Conservation (phyloP, 2,113 vertebrate genomes). For the Chionis minor region DNA sequence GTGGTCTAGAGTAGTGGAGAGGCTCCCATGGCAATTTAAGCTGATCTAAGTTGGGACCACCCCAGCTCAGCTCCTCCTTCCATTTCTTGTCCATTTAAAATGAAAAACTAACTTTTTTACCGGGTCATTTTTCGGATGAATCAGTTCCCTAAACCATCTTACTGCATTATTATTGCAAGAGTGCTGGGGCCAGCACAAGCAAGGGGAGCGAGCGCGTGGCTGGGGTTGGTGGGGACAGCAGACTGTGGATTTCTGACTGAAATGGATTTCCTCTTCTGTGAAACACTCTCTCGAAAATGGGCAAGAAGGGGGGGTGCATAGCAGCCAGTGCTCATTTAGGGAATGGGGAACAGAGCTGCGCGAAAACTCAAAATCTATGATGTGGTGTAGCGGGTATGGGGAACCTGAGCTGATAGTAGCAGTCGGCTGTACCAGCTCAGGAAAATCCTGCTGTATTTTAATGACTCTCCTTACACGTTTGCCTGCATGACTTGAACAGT, state of each 20-base stretch:
- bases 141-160: neutral
- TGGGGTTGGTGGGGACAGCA: neutral
- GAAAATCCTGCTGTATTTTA: neutral
- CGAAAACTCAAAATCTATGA: fast-evolving
- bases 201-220: fast-evolving
- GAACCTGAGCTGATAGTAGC: neutral
- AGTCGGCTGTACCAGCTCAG: neutral
- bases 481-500: neutral
- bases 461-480: neutral
- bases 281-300: neutral
- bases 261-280: neutral
- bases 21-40: neutral
- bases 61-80: neutral
- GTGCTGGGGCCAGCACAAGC: neutral
- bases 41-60: neutral
- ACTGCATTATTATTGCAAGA: neutral
- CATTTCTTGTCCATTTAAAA: neutral
- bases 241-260: neutral
- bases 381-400: neutral
- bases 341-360: neutral
- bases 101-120: neutral
- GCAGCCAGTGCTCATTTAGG: neutral
- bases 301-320: fast-evolving
- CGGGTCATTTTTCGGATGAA: neutral
- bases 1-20: neutral